phyloP scores from a whole-genome alignment of 2,888 invertebrate species.

The Smittia sp. region DNA sequence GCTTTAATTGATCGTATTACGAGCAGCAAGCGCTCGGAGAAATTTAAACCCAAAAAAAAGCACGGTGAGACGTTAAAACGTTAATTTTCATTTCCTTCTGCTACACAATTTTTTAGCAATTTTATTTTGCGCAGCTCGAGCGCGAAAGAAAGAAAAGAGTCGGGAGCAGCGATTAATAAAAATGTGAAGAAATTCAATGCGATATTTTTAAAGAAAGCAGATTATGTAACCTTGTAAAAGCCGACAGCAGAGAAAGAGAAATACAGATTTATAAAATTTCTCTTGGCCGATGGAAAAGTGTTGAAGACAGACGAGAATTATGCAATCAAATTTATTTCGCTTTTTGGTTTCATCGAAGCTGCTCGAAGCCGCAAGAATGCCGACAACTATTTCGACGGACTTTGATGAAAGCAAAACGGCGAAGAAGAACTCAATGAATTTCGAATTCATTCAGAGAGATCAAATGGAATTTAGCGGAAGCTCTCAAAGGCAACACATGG shows the following conservation, averaged over 20 bases:
- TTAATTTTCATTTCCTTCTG: neutral
- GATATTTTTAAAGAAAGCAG: neutral
- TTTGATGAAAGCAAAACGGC: too few species aligned
- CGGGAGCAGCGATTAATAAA: neutral
- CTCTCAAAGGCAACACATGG: too few species aligned
- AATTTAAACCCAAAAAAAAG: neutral
- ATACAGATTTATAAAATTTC: conserved; percentile 11
- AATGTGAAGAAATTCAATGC: neutral
- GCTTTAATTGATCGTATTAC: conserved; percentile 7
- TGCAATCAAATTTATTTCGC: neutral
- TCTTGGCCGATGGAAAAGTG: neutral
- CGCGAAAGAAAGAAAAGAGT: neutral
- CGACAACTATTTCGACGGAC: too few species aligned
- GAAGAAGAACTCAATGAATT: too few species aligned
- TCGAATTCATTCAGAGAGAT: too few species aligned
- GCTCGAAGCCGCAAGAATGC: too few species aligned
- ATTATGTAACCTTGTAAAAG: neutral
- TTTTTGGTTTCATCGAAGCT: neutral
- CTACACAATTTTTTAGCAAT: neutral
- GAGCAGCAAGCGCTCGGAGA: neutral
- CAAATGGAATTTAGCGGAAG: too few species aligned
- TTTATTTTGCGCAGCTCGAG: neutral
- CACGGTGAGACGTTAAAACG: neutral
- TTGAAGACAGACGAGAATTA: neutral
- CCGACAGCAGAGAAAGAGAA: neutral